Evolutionary conservation across 2,888 invertebrate genomes (phyloP).

Genomic region (Mellilla xanthometata): DNA sequence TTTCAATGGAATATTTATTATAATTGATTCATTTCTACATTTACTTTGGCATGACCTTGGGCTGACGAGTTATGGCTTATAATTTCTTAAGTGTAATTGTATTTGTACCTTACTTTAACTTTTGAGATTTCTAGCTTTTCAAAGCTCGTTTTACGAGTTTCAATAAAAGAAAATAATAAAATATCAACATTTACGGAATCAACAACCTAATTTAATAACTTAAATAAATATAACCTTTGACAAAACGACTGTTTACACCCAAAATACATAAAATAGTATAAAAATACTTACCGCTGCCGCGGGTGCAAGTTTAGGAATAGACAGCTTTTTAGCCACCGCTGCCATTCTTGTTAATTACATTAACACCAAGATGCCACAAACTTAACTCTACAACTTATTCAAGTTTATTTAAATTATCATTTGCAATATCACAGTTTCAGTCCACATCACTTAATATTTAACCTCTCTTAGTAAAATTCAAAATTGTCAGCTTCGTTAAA

Average conservation of each 20-base stretch:
- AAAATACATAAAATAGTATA: conserved; percentile 1
- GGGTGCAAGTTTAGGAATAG: conserved; percentile 40
- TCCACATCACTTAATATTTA: conserved; percentile 36
- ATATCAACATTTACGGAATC: too few species aligned
- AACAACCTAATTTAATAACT: too few species aligned
- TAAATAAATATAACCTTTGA: too few species aligned
- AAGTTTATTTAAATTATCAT: conserved; percentile 25
- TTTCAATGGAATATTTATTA: too few species aligned
- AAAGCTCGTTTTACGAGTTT: too few species aligned
- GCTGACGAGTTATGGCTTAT: too few species aligned
- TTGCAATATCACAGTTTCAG: conserved; percentile 53
- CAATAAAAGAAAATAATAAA: too few species aligned
- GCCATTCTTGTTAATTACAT: conserved; percentile 64
- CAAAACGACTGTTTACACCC: conserved; percentile 12
- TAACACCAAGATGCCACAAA: conserved; percentile 62
- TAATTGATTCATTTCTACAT: too few species aligned
- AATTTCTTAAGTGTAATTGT: too few species aligned
- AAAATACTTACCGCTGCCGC: conserved; percentile 61
- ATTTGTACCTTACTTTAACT: too few species aligned
- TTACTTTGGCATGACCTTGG: too few species aligned
- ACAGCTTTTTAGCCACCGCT: conserved; percentile 65
- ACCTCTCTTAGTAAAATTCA: conserved; percentile 24
- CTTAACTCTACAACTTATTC: conserved; percentile 37
- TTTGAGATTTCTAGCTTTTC: too few species aligned
- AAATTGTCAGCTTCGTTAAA: conserved; percentile 18